These are phyloP conservation scores for Acipenser transmontanus DNA, from an alignment of 2,797 vertebrate species.

Conservation along the genomic window DNA sequence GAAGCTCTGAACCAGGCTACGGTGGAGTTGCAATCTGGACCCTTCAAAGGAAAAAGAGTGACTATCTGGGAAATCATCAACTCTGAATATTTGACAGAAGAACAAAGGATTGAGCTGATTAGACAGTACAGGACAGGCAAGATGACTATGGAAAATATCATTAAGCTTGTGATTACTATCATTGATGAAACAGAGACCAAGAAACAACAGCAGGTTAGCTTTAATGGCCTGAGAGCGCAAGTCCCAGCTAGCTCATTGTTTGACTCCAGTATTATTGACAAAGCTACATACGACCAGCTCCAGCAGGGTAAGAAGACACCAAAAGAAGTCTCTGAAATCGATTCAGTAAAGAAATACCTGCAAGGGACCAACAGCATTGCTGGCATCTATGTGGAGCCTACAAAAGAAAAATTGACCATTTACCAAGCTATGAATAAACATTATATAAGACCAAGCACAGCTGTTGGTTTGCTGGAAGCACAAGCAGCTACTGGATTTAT, in stretches of 20 bases:
- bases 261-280: slow-evolving; percentile 72
- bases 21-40: slow-evolving; percentile 62
- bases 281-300: slow-evolving; percentile 63
- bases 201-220: slow-evolving; percentile 61
- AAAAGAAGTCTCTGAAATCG: slow-evolving; percentile 67
- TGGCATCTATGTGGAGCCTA: slow-evolving; percentile 75
- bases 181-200: slow-evolving; percentile 73
- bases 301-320: slow-evolving; percentile 73
- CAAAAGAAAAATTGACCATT: slow-evolving; percentile 78
- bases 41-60: slow-evolving; percentile 66
- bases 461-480: slow-evolving; percentile 78
- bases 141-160: slow-evolving; percentile 80
- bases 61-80: slow-evolving; percentile 76
- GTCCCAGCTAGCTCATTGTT: slow-evolving; percentile 58
- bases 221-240: slow-evolving; percentile 68
- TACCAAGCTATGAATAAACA: slow-evolving; percentile 87
- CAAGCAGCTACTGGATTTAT: slow-evolving; percentile 90
- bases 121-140: slow-evolving; percentile 63
- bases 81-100: slow-evolving; percentile 74
- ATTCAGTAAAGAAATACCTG: slow-evolving; percentile 68
- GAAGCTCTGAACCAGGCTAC: slow-evolving; percentile 57
- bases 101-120: slow-evolving; percentile 76
- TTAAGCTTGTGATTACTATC: slow-evolving; percentile 79
- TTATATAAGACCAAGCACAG: slow-evolving; percentile 76
- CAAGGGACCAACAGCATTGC: slow-evolving; percentile 77